Percentiles rank a stretch among this genome's conserved stretches.
Evolutionary conservation across 2,888 invertebrate species (phyloP).

Genomic region (Aproaerema taeniolella): DNA sequence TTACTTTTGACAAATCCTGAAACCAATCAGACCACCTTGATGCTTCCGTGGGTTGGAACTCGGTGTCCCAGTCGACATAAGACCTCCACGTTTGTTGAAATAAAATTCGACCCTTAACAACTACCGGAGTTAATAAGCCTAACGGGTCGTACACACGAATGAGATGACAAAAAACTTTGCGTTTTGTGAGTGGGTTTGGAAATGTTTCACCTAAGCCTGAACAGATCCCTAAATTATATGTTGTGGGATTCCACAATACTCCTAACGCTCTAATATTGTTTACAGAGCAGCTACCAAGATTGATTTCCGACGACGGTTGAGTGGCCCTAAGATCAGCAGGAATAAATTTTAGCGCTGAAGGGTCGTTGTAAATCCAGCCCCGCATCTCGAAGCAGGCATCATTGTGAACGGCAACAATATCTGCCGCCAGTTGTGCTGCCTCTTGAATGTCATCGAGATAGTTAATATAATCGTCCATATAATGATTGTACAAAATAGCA

Average conservation of each 20-base stretch:
- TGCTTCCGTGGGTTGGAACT: background rate
- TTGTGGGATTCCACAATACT: background rate
- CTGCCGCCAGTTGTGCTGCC: background rate
- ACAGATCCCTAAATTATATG: background rate
- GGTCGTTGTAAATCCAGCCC: background rate
- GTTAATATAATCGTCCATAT: conserved; percentile 1
- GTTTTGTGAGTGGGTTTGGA: background rate
- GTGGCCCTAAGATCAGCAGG: background rate
- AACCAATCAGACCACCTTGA: background rate
- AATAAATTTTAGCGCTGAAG: background rate
- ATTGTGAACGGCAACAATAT: background rate
- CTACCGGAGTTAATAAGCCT: background rate
- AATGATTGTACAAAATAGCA: too few species aligned
- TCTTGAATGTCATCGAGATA: background rate
- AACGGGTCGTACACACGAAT: conserved; percentile 1
- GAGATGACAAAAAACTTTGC: background rate
- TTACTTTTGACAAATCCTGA: background rate
- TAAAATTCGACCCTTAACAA: background rate
- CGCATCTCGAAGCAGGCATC: conserved; percentile 2
- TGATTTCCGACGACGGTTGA: background rate
- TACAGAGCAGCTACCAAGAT: background rate
- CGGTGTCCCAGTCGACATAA: too few species aligned
- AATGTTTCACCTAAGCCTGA: background rate
- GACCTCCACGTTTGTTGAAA: background rate
- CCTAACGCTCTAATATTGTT: background rate